A percentile compares a stretch with the other conserved stretches of the same genome.
phyloP scores from a whole-genome alignment of 2,113 vertebrate genomes.

The Eonycteris spelaea region DNA sequence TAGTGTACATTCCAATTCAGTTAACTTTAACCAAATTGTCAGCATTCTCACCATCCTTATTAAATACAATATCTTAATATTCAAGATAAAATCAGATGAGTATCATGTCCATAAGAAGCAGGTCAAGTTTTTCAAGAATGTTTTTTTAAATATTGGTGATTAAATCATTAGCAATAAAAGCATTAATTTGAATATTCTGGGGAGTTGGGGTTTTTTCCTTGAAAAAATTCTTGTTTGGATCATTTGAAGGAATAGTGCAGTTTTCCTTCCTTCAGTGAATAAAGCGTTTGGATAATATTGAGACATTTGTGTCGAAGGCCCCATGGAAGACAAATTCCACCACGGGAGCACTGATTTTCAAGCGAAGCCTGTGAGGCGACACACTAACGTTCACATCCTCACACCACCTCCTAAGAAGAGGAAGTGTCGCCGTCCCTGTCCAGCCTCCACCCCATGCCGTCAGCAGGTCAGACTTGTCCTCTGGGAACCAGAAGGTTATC shows the following conservation, averaged over 20 bases:
- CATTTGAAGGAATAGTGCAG: neutral
- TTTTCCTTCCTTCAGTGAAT: neutral
- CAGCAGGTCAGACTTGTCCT: neutral
- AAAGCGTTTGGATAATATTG: neutral
- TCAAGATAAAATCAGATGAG: constrained; percentile 28
- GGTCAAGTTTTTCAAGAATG: constrained; percentile 25
- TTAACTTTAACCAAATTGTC: constrained; percentile 44
- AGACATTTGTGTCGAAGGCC: neutral
- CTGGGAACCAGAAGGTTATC: neutral
- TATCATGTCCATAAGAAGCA: neutral
- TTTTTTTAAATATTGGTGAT: constrained; percentile 27
- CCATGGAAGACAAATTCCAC: neutral
- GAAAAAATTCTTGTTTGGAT: neutral
- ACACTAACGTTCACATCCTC: neutral
- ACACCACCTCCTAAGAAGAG: neutral
- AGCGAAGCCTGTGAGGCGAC: neutral
- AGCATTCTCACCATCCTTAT: constrained; percentile 60
- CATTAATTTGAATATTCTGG: neutral
- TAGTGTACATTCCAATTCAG: constrained; percentile 46
- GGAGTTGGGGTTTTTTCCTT: neutral
- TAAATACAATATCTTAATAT: constrained; percentile 40
- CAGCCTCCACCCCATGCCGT: too few relatives aligned
- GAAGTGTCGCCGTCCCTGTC: neutral
- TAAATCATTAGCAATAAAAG: neutral
- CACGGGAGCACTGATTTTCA: neutral